A percentile compares a stretch with the other conserved stretches of the same genome.
phyloP scores from a whole-genome alignment of 2,797 vertebrate species.

The Lepilemur septentrionalis region DNA sequence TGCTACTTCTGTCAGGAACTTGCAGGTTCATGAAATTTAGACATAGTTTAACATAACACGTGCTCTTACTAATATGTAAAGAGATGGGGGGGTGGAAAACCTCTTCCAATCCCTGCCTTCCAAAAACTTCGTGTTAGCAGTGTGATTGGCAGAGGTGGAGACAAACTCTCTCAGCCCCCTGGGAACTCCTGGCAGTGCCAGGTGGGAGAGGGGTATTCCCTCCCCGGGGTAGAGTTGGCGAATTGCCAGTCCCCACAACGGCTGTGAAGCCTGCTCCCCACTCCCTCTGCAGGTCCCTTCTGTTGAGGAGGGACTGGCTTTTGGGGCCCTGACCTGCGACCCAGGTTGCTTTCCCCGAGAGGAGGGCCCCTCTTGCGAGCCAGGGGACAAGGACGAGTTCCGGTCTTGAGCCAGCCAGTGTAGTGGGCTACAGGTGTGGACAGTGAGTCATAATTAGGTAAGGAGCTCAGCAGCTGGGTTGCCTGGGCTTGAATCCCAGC shows the following conservation, averaged over 20 bases:
- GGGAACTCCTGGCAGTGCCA: background rate
- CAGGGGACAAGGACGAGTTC: background rate
- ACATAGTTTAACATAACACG: background rate
- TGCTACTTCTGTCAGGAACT: background rate
- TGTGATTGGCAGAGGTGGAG: background rate
- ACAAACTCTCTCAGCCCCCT: too few relatives aligned
- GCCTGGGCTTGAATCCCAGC: background rate
- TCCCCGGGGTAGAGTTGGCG: background rate
- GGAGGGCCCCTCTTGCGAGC: background rate
- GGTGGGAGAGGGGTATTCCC: too few relatives aligned
- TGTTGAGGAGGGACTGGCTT: background rate
- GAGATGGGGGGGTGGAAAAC: too few relatives aligned
- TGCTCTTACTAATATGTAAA: background rate
- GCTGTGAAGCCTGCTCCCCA: background rate
- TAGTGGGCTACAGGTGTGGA: background rate
- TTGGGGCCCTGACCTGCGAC: background rate
- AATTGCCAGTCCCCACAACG: background rate
- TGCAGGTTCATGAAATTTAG: background rate
- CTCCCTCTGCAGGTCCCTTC: background rate
- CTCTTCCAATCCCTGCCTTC: background rate
- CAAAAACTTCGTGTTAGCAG: background rate
- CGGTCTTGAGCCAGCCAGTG: background rate
- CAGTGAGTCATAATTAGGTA: background rate
- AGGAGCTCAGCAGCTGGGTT: background rate
- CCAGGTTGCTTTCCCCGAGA: background rate